Evolutionary conservation across 2,113 vertebrate genomes (phyloP).

Genomic region (Rissa tridactyla): DNA sequence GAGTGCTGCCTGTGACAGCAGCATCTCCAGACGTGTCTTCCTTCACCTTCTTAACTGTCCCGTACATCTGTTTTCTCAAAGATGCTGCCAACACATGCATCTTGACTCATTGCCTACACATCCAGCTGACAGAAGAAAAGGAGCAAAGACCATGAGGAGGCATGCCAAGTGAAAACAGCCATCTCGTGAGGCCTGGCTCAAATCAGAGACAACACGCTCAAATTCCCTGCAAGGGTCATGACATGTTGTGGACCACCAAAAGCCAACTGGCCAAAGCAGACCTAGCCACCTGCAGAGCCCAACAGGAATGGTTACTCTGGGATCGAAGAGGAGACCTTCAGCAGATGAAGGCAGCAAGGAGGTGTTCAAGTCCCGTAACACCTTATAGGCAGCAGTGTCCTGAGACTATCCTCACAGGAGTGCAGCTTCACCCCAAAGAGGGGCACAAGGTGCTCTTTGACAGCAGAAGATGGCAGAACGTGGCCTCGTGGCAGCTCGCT

Average conservation of each 20-base stretch:
- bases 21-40: neutral
- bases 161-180: neutral
- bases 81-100: neutral
- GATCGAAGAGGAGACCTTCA: neutral
- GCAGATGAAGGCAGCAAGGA: neutral
- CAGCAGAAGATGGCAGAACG: neutral
- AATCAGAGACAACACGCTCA: neutral
- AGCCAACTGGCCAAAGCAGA: neutral
- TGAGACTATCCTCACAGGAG: neutral
- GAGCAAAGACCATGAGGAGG: neutral
- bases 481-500: neutral
- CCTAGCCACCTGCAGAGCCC: neutral
- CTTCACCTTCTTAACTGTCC: neutral
- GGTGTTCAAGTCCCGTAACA: neutral
- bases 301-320: neutral
- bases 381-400: neutral
- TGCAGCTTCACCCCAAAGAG: neutral
- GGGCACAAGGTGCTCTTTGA: neutral
- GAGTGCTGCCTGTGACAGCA: neutral
- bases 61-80: neutral
- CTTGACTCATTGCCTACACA: neutral
- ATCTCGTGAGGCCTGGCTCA: neutral
- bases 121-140: neutral
- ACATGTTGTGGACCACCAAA: fast-evolving
- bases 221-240: neutral